Evolutionary conservation across 2,888 invertebrate genomes (phyloP).

Genomic region (Noctua comes): DNA sequence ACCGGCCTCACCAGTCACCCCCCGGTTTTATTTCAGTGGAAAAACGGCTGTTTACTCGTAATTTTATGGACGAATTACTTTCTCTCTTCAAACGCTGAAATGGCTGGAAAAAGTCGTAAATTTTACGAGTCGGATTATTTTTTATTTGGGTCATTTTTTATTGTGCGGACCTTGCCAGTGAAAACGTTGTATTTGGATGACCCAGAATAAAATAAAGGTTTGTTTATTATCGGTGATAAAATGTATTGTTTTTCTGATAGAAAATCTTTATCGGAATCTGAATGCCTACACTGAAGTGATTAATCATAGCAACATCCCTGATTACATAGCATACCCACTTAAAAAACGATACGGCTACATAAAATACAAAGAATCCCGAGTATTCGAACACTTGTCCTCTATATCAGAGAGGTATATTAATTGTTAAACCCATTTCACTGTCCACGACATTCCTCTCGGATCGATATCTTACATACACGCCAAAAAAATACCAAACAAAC

Average conservation of each 20-base stretch:
- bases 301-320: slow-evolving; percentile 40
- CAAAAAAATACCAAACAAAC: slow-evolving; percentile 77
- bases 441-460: slow-evolving; percentile 86
- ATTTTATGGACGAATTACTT: slow-evolving; percentile 89
- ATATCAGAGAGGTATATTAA: slow-evolving; percentile 87
- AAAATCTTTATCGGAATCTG: slow-evolving; percentile 33
- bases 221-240: slow-evolving; percentile 52
- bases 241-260: slow-evolving; percentile 37
- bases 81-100: slow-evolving; percentile 87
- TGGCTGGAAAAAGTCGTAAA: slow-evolving; percentile 85
- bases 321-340: slow-evolving; percentile 28
- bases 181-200: slow-evolving; percentile 61
- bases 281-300: slow-evolving; percentile 35
- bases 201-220: slow-evolving; percentile 58
- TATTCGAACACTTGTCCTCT: slow-evolving; percentile 80
- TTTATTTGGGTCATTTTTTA: slow-evolving; percentile 85
- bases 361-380: slow-evolving; percentile 75
- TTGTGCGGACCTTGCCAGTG: slow-evolving; percentile 69
- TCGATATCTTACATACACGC: slow-evolving; percentile 83
- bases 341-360: slow-evolving; percentile 54
- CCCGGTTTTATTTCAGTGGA: slow-evolving; percentile 86
- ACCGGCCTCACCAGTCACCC: slow-evolving; percentile 70
- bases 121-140: slow-evolving; percentile 85
- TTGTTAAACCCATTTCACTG: slow-evolving; percentile 89
- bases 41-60: slow-evolving; percentile 89